Conservation (phyloP, 2,113 vertebrate species). For the Aleadryas rufinucha region DNA sequence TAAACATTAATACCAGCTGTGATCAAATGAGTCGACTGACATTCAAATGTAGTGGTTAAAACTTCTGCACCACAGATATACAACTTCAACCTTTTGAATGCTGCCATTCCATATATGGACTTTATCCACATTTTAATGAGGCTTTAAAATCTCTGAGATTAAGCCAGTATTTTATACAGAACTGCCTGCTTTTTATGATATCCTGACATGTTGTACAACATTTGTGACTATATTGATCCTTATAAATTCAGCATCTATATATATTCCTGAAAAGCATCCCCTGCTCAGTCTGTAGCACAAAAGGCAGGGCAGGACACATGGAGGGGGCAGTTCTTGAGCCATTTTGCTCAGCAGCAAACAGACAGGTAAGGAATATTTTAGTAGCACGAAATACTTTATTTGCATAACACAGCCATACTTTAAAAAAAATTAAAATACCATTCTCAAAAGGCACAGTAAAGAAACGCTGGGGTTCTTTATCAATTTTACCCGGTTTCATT, state of each 20-base stretch:
- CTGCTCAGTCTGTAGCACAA: not conserved
- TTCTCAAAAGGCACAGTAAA: not conserved
- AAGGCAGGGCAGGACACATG: not conserved
- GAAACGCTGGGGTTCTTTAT: not conserved
- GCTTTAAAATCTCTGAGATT: constrained; percentile 78
- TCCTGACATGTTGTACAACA: constrained; percentile 81
- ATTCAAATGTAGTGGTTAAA: constrained; percentile 50
- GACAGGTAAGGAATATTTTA: not conserved
- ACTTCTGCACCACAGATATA: constrained; percentile 67
- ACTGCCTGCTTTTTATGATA: constrained; percentile 77
- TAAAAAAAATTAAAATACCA: not conserved
- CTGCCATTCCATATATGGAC: constrained; percentile 76
- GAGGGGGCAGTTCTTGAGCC: not conserved
- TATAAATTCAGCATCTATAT: constrained; percentile 76
- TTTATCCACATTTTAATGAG: constrained; percentile 80
- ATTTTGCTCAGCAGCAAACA: not conserved
- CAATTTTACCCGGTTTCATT: constrained; percentile 6
- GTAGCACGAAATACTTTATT: not conserved
- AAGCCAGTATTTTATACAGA: constrained; percentile 79
- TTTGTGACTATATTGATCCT: constrained; percentile 75
- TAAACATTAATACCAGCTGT: not conserved
- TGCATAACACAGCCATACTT: not conserved
- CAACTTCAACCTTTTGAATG: constrained; percentile 78
- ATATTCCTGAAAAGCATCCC: constrained; percentile 65
- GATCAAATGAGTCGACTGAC: constrained; percentile 35